Conservation (phyloP, 2,113 vertebrate species). For the Pseudorhombus dupliciocellatus region DNA sequence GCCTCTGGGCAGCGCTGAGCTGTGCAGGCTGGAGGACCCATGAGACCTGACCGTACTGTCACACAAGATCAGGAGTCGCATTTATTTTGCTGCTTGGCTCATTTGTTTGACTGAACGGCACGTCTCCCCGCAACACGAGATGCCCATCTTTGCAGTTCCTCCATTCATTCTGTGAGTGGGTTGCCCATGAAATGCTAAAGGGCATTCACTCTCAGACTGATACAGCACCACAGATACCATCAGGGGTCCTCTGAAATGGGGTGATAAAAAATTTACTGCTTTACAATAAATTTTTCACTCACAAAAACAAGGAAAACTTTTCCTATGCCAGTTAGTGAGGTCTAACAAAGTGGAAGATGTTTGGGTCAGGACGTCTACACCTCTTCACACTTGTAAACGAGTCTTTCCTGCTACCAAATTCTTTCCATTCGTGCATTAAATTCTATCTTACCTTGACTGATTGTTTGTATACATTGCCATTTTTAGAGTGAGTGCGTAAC, state of each 20-base stretch:
- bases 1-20: slow-evolving; percentile 63
- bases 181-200: slow-evolving; percentile 44
- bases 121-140: slow-evolving; percentile 24
- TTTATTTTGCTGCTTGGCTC: slow-evolving; percentile 47
- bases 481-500: slow-evolving; percentile 43
- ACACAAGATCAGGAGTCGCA: slow-evolving; percentile 59
- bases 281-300: slow-evolving; percentile 77
- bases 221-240: slow-evolving; percentile 62
- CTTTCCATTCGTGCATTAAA: slow-evolving; percentile 21
- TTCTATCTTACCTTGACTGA: slow-evolving; percentile 43
- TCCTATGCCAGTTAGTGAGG: slow-evolving; percentile 38
- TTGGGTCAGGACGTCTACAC: slow-evolving; percentile 6
- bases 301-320: slow-evolving; percentile 48
- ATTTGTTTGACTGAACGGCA: slow-evolving; percentile 31
- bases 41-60: slow-evolving; percentile 59
- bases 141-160: slow-evolving; percentile 20
- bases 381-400: slow-evolving; percentile 1
- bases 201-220: slow-evolving; percentile 62
- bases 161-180: slow-evolving; percentile 28
- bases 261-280: slow-evolving; percentile 73
- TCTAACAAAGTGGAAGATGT: slow-evolving; percentile 36
- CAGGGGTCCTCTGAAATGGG: slow-evolving; percentile 74
- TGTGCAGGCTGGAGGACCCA: slow-evolving; percentile 37
- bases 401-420: slow-evolving; percentile 21
- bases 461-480: slow-evolving; percentile 22